Base-by-base conservation (phyloP, 2,888 invertebrate species). In the Lasioglossum figueresi region DNA sequence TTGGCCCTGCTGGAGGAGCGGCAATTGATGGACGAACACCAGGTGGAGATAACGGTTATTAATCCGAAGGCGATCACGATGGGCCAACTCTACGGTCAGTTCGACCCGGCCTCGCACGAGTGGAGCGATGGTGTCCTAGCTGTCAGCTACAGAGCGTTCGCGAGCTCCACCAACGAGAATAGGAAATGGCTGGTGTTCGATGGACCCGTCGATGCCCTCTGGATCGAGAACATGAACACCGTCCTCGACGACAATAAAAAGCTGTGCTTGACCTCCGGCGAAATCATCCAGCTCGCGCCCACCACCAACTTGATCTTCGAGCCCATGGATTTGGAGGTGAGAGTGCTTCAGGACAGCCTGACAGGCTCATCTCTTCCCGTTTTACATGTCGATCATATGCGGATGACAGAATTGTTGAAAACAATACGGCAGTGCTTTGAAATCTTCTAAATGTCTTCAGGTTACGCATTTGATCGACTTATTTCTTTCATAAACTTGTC, bases 141-240 rank as follows among this genome's bases (percentile, higher is more conserved):
- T 0, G 97, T 98, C 12, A 97, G 97, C 92, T 98, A 98, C 94
- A 96, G 98, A 79, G 96, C 96, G 37, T 98, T 98, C 93, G 98
- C 98, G 0, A 96, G 97, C 91, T 98, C 97, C 77, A 96, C 96
- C 83, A 97, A 93, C 85, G 86, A 93, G 91, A 96, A 88, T 89
- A 97, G 99, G 86, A 99, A 99, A 94, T 99, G 99, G 99, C 95
- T 99, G 27, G 96, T 99, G 76, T 99, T 99, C 94, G 99, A 99
- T 95, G 99, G 99, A 0, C 99, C 99, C 0, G 99, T 99, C 0
- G 99, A 99, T 95, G 98, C 99, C 0, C 97, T 99, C 75, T 99
- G 99, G 99, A 99, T 99, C 91, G 99, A 99, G 95, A 99, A 99
- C 93, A 97, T 99, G 96, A 99, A 99, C 93, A 99, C 99, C 0